Evolutionary conservation across 2,888 invertebrate species (phyloP).

Genomic region (Pedicia rivosa): DNA sequence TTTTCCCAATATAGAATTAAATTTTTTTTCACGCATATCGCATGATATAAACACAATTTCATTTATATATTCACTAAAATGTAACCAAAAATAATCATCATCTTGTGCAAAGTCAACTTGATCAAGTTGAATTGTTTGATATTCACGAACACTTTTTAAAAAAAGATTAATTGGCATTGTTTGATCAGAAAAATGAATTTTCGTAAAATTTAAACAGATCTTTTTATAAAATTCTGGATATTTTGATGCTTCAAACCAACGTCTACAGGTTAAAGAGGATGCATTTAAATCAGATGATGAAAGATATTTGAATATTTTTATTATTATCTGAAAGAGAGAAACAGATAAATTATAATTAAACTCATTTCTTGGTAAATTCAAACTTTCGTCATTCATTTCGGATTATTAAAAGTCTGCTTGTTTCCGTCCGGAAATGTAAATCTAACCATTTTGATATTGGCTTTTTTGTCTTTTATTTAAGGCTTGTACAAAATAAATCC

Average conservation of each 20-base stretch:
- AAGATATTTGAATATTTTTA: conserved; percentile 45
- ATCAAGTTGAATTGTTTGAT: conserved; percentile 21
- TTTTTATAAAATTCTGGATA: conserved; percentile 33
- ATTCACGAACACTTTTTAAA: conserved; percentile 19
- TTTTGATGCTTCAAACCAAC: conserved; percentile 52
- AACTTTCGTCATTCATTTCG: too few species aligned
- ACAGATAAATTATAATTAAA: too few species aligned
- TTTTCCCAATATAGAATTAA: conserved; percentile 39
- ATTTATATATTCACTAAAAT: conserved; percentile 38
- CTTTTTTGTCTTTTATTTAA: too few species aligned
- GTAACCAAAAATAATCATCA: conserved; percentile 37
- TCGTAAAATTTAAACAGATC: conserved; percentile 21
- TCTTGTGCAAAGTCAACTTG: conserved; percentile 22
- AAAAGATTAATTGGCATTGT: conserved; percentile 20
- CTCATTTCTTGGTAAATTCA: too few species aligned
- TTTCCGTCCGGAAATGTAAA: too few species aligned
- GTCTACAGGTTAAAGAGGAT: conserved; percentile 44
- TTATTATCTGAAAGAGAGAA: conserved; percentile 37
- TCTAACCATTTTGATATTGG: too few species aligned
- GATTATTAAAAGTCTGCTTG: too few species aligned
- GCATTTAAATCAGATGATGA: conserved; percentile 46
- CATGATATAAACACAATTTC: conserved; percentile 40
- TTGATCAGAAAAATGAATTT: conserved; percentile 23
- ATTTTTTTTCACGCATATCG: conserved; percentile 45
- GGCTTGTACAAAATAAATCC: too few species aligned